Conservation (phyloP, 2,113 vertebrate genomes). For the Ophiodon elongatus region DNA sequence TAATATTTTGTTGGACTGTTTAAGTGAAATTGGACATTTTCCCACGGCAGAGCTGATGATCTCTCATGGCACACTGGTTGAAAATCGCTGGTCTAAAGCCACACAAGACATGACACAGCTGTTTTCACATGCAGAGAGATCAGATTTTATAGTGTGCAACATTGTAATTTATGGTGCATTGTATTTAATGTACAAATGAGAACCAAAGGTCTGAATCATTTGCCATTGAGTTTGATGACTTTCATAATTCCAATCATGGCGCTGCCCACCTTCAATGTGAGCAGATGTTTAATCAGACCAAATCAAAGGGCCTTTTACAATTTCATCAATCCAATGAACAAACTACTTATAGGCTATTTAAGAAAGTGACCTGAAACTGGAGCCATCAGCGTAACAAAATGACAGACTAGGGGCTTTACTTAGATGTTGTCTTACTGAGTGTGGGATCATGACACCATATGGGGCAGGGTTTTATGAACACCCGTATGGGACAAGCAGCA, state of each 20-base stretch:
- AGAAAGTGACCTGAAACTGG: background rate
- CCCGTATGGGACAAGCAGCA: background rate
- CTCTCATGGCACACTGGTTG: no score
- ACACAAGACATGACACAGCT: no score
- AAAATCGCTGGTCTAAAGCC: no score
- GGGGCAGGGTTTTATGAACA: constrained; percentile 4
- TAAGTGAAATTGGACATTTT: no score
- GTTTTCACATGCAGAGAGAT: no score
- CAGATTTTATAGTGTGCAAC: no score
- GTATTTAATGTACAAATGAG: no score
- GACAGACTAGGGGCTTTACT: background rate
- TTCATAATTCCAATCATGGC: background rate
- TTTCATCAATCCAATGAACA: background rate
- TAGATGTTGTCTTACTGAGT: background rate
- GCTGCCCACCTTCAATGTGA: background rate
- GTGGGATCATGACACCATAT: constrained; percentile 5
- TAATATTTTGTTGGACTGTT: no score
- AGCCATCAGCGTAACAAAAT: background rate
- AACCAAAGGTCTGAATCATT: no score
- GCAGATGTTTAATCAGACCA: background rate
- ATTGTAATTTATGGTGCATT: background rate
- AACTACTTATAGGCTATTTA: background rate
- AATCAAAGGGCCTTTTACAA: no score
- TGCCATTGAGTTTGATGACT: background rate
- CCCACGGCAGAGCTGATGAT: no score